Conservation (phyloP, 2,113 vertebrate species). For the Apteryx mantelli region DNA sequence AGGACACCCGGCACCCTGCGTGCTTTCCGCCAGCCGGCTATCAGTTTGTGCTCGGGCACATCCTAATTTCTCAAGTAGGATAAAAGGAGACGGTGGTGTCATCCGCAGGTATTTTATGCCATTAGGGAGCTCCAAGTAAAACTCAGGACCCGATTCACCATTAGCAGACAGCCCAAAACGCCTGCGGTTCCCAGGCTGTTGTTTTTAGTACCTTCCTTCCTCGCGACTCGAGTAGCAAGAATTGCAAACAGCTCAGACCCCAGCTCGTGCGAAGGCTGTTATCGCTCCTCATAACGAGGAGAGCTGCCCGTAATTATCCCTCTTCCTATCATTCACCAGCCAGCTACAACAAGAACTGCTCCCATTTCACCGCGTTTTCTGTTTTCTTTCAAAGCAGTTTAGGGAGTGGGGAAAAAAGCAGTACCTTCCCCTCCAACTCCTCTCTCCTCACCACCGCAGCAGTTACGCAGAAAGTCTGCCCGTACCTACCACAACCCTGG, state of each 20-base stretch:
- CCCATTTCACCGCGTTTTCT: too few relatives aligned
- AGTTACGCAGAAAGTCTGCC: rapidly evolving
- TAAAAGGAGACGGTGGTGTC: background rate
- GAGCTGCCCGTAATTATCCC: background rate
- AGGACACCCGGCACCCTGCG: too few relatives aligned
- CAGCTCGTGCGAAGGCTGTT: background rate
- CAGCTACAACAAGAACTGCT: background rate
- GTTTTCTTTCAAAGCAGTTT: background rate
- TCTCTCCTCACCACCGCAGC: background rate
- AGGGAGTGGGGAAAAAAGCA: background rate
- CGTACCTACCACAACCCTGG: rapidly evolving
- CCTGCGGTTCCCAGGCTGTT: background rate
- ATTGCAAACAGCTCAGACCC: background rate
- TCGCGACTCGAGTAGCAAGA: background rate
- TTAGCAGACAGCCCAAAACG: background rate
- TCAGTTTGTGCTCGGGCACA: too few relatives aligned
- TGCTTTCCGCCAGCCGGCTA: too few relatives aligned
- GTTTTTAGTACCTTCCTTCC: background rate
- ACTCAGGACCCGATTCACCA: background rate
- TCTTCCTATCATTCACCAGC: conserved; percentile 5
- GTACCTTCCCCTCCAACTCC: background rate
- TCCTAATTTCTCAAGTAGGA: background rate
- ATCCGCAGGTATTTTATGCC: too few relatives aligned
- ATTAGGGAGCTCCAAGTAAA: background rate
- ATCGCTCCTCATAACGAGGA: background rate